phyloP scores from a whole-genome alignment of 2,888 invertebrate genomes.

The Drosophila neotestacea region DNA sequence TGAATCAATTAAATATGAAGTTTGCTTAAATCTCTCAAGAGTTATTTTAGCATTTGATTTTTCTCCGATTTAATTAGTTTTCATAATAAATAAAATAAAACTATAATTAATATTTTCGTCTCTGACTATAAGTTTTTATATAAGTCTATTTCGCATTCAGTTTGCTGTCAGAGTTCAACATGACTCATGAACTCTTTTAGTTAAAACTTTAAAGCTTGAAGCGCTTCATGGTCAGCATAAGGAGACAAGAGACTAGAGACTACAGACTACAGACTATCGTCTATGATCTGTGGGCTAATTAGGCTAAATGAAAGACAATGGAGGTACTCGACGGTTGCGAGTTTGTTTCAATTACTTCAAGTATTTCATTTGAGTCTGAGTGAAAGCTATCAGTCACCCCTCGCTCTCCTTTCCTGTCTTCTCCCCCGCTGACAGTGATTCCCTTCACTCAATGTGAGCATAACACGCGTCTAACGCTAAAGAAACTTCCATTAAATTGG shows the following conservation, averaged over 20 bases:
- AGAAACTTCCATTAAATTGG: slow-evolving; percentile 41
- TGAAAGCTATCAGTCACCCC: slow-evolving; percentile 32
- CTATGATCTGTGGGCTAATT: slow-evolving; percentile 23
- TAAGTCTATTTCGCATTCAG: neutral
- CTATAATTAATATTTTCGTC: too few species aligned
- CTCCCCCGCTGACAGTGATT: slow-evolving; percentile 1
- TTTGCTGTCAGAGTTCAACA: slow-evolving; percentile 51
- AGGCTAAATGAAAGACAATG: slow-evolving; percentile 20
- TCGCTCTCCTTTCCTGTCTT: neutral
- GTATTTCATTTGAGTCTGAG: slow-evolving; percentile 11
- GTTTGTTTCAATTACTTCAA: slow-evolving; percentile 20
- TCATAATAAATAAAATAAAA: too few species aligned
- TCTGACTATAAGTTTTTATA: too few species aligned
- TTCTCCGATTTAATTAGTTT: too few species aligned
- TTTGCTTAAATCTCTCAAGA: too few species aligned
- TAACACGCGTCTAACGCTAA: slow-evolving; percentile 41
- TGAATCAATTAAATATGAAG: too few species aligned
- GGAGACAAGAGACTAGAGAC: neutral
- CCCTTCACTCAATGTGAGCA: slow-evolving; percentile 20
- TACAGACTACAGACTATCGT: slow-evolving; percentile 2
- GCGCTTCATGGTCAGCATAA: slow-evolving; percentile 1
- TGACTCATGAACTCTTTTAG: slow-evolving; percentile 33
- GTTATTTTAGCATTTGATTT: too few species aligned
- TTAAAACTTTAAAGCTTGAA: neutral
- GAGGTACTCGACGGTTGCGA: slow-evolving; percentile 1